Conservation (phyloP, 1,140 invertebrate species). For the Conus betulinus region DNA sequence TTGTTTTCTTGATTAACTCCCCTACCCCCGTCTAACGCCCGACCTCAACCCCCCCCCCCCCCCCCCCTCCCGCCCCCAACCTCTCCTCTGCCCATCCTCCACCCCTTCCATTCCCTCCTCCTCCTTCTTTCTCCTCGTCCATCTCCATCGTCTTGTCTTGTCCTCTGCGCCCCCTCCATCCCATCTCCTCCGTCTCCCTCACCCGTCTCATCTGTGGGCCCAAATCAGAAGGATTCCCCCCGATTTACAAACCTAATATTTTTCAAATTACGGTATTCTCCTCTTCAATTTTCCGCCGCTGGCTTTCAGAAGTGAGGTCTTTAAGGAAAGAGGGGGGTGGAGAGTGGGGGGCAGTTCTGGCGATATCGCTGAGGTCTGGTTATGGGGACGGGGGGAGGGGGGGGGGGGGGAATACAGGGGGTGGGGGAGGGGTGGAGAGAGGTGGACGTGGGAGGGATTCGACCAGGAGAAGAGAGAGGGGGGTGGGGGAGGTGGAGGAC, state of each 20-base stretch:
- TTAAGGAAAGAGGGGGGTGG: slow-evolving; percentile 22
- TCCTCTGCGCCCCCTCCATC: neutral
- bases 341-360: neutral
- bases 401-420: neutral
- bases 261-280: slow-evolving; percentile 32
- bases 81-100: neutral
- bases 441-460: neutral
- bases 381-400: neutral
- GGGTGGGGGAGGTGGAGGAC: neutral
- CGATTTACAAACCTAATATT: slow-evolving; percentile 43
- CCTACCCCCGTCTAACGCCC: neutral
- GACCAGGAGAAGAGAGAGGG: neutral
- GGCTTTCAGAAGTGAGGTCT: slow-evolving; percentile 23
- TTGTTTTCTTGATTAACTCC: slow-evolving; percentile 31
- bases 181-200: neutral
- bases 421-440: neutral
- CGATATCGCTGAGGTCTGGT: neutral
- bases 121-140: neutral
- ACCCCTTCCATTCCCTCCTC: neutral
- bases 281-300: slow-evolving; percentile 36
- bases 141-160: neutral
- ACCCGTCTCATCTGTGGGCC: no score
- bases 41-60: neutral
- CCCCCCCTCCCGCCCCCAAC: neutral
- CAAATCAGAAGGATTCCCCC: neutral